These are phyloP conservation scores for Troides oblongomaculatus DNA, from an alignment of 2,888 invertebrate species.

Conservation along the genomic window DNA sequence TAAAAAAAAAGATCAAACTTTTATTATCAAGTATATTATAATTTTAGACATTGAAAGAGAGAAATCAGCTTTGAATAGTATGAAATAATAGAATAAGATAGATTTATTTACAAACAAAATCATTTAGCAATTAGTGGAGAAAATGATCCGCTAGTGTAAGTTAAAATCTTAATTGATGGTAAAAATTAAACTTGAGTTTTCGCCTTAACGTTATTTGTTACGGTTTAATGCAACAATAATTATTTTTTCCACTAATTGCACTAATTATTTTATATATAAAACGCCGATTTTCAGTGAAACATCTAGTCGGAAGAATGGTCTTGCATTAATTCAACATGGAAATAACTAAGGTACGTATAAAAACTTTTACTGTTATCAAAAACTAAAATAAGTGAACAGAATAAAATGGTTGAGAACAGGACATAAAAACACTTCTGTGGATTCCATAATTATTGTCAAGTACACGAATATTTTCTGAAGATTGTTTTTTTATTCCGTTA, in stretches of 20 bases:
- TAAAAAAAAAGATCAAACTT: no score
- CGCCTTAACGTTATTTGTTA: slow-evolving; percentile 35
- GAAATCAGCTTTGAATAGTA: no score
- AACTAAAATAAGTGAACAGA: no score
- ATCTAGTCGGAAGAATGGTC: slow-evolving; percentile 16
- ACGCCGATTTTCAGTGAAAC: slow-evolving; percentile 16
- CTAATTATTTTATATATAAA: slow-evolving; percentile 32
- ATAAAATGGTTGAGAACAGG: no score
- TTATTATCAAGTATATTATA: no score
- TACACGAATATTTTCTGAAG: no score
- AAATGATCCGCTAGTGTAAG: slow-evolving; percentile 14
- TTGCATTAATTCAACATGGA: slow-evolving; percentile 21
- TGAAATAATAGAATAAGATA: no score
- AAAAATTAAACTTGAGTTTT: slow-evolving; percentile 19
- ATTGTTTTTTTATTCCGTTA: no score
- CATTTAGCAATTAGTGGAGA: slow-evolving; percentile 23
- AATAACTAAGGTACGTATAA: slow-evolving; percentile 21
- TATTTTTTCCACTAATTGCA: slow-evolving; percentile 35
- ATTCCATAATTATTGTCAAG: no score
- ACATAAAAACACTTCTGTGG: no score
- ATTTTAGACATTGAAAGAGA: no score
- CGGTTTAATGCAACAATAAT: slow-evolving; percentile 33
- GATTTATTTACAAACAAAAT: slow-evolving; percentile 15
- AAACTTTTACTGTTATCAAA: neutral
- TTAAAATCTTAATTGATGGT: slow-evolving; percentile 22